Percentiles rank a stretch among this genome's conserved stretches.
These are phyloP conservation scores for Zootoca vivipara DNA, from an alignment of 2,113 vertebrate species.

Conservation along the genomic window DNA sequence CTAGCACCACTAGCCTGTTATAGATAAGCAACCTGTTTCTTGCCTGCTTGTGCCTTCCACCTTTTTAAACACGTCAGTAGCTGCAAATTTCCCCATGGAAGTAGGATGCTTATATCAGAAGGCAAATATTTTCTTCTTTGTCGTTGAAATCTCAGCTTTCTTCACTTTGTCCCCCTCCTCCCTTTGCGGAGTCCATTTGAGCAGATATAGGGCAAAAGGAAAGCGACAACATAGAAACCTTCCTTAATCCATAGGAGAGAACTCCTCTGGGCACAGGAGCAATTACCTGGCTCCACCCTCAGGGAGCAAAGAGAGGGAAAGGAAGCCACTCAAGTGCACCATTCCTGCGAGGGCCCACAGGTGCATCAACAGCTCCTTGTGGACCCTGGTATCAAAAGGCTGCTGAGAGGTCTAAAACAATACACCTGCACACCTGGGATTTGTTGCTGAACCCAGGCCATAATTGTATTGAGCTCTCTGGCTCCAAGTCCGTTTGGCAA, in stretches of 20 bases:
- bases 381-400: background rate
- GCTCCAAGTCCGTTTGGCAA: background rate
- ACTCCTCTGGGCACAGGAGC: background rate
- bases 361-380: background rate
- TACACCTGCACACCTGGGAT: background rate
- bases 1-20: too few relatives aligned
- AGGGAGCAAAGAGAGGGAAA: background rate
- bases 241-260: background rate
- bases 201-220: background rate
- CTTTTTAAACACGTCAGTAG: background rate
- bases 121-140: background rate
- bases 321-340: background rate
- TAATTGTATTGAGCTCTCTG: background rate
- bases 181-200: background rate
- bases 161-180: background rate
- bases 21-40: background rate
- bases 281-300: background rate
- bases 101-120: too few relatives aligned
- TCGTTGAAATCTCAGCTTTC: background rate
- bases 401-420: background rate
- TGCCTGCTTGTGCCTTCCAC: background rate
- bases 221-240: background rate
- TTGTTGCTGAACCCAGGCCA: background rate
- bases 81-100: background rate
- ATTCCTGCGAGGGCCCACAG: background rate